These are phyloP conservation scores for Polypterus senegalus DNA, from an alignment of 2,113 vertebrate genomes.

Conservation along the genomic window DNA sequence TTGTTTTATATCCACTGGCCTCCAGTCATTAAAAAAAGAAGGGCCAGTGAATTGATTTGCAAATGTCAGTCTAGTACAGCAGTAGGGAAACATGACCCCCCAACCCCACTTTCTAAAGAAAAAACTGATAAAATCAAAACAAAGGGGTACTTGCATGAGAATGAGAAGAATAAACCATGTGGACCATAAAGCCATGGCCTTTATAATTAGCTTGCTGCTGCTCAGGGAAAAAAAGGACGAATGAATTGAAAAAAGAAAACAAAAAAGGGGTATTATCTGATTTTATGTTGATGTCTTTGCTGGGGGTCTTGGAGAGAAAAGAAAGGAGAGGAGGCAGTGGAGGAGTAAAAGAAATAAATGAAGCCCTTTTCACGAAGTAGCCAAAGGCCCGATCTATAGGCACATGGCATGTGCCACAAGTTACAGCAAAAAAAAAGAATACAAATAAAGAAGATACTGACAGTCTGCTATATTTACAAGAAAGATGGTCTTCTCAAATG, in stretches of 20 bases:
- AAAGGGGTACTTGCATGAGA: constrained; percentile 44
- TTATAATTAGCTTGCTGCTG: constrained; percentile 31
- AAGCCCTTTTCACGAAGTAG: too few species aligned
- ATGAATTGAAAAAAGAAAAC: constrained; percentile 32
- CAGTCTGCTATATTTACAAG: too few species aligned
- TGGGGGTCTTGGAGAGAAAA: constrained; percentile 3
- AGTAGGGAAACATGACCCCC: constrained; percentile 23
- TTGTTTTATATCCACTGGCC: constrained; percentile 40
- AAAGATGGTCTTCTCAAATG: too few species aligned
- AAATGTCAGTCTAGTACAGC: constrained; percentile 34
- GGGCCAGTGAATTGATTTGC: constrained; percentile 50
- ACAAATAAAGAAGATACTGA: too few species aligned
- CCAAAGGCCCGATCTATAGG: too few species aligned
- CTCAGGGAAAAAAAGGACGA: constrained; percentile 27
- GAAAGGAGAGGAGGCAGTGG: background rate
- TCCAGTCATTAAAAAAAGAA: constrained; percentile 22
- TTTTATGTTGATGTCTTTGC: constrained; percentile 7
- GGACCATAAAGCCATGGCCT: constrained; percentile 31
- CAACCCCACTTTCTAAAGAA: constrained; percentile 33
- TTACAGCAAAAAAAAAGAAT: too few species aligned
- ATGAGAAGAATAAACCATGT: constrained; percentile 27
- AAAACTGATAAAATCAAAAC: constrained; percentile 22
- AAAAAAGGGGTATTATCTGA: constrained; percentile 18
- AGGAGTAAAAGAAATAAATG: background rate
- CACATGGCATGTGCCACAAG: too few species aligned